phyloP scores from a whole-genome alignment of 1,140 invertebrate genomes.

The Lethrus apterus region DNA sequence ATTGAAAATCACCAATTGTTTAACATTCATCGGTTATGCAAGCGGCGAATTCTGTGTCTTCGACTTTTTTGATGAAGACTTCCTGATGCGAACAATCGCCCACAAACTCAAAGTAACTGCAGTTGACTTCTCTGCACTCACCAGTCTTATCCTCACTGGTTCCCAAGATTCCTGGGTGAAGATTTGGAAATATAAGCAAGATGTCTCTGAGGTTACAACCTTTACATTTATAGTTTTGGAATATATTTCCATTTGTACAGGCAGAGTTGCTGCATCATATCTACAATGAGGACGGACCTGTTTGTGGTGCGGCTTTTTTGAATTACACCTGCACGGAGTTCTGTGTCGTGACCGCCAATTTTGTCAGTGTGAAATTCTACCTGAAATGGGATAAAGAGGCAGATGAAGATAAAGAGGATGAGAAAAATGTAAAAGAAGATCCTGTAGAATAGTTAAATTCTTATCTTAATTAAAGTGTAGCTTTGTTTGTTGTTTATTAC shows the following conservation, averaged over 20 bases:
- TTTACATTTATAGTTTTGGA: not conserved
- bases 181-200: slow-evolving; percentile 15
- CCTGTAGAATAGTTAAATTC: not conserved
- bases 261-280: slow-evolving; percentile 3
- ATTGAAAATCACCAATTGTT: slow-evolving; percentile 12
- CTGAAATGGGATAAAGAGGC: slow-evolving; percentile 7
- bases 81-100: slow-evolving; percentile 7
- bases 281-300: slow-evolving; percentile 9
- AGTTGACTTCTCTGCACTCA: slow-evolving; percentile 16
- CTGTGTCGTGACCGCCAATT: slow-evolving; percentile 10
- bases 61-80: slow-evolving; percentile 14
- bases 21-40: slow-evolving; percentile 15
- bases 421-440: not conserved
- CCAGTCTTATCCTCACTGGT: slow-evolving; percentile 7
- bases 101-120: slow-evolving; percentile 17
- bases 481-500: not conserved
- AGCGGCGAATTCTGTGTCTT: slow-evolving; percentile 18
- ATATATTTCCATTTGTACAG: slow-evolving; percentile 5
- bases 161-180: slow-evolving; percentile 14
- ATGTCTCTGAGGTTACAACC: slow-evolving; percentile 2
- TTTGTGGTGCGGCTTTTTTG: slow-evolving; percentile 15
- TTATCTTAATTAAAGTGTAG: not conserved
- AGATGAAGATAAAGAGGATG: not conserved
- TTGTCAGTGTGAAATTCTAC: slow-evolving; percentile 11
- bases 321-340: slow-evolving; percentile 16